Percentiles rank a stretch among this genome's conserved stretches.
These are phyloP conservation scores for Silurus asotus DNA, from an alignment of 2,113 vertebrate genomes.

Conservation along the genomic window DNA sequence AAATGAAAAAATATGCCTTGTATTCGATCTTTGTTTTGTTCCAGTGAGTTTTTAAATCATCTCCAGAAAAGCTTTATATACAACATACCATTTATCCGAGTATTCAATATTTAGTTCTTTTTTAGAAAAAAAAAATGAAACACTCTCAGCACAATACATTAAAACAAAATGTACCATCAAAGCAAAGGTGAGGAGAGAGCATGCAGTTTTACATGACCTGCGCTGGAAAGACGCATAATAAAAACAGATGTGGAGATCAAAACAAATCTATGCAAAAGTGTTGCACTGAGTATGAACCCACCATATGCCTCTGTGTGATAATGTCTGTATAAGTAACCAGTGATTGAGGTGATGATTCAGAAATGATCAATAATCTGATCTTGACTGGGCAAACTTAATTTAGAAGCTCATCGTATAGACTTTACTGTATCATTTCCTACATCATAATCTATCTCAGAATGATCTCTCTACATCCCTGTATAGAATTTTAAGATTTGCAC, in stretches of 20 bases:
- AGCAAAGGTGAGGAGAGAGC: not conserved
- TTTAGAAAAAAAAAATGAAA: not conserved
- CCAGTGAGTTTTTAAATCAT: not conserved
- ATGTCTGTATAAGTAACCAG: not conserved
- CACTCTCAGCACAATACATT: not conserved
- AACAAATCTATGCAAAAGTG: no score
- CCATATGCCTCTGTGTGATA: not conserved
- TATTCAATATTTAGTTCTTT: not conserved
- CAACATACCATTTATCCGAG: not conserved
- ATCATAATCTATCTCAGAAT: not conserved
- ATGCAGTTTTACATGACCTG: not conserved
- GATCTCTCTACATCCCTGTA: not conserved
- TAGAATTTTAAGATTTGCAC: not conserved
- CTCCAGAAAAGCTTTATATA: not conserved
- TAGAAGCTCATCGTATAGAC: not conserved
- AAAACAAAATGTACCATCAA: not conserved
- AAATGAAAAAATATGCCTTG: not conserved
- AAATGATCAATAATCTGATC: not conserved
- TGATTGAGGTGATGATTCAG: not conserved
- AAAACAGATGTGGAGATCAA: not conserved
- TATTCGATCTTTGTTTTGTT: not conserved
- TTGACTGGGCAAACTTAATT: not conserved
- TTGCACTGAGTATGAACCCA: no score
- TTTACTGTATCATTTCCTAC: not conserved
- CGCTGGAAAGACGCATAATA: not conserved